phyloP scores from a whole-genome alignment of 1,140 invertebrate genomes.

The Heliconius melpomene region DNA sequence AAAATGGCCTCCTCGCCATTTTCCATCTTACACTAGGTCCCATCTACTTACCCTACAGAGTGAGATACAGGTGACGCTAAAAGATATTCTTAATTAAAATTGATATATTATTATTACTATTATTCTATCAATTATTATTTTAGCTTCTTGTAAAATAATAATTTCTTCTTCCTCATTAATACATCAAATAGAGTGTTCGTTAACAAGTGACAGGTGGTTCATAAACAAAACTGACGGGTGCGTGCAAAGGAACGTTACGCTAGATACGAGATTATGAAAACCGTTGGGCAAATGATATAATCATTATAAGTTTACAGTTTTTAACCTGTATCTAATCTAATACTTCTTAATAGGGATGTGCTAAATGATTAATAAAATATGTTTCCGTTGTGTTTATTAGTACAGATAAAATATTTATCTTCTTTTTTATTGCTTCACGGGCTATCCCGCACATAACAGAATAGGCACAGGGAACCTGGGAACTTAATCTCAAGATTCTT shows the following conservation, averaged over 20 bases:
- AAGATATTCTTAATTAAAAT: neutral
- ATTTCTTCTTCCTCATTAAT: neutral
- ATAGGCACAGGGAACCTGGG: too few relatives aligned
- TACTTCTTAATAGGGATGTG: neutral
- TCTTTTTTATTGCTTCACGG: neutral
- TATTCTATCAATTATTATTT: neutral
- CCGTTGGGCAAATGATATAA: slow-evolving; percentile 39
- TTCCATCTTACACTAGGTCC: too few relatives aligned
- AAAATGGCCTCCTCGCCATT: too few relatives aligned
- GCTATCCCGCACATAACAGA: too few relatives aligned
- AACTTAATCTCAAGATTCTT: too few relatives aligned
- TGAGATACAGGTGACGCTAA: neutral
- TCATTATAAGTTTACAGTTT: slow-evolving; percentile 36
- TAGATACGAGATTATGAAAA: slow-evolving; percentile 36
- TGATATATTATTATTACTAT: neutral
- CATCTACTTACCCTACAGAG: too few relatives aligned
- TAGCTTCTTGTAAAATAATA: neutral
- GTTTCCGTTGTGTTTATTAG: neutral
- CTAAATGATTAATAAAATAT: neutral
- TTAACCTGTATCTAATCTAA: neutral
- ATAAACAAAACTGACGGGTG: slow-evolving; percentile 11
- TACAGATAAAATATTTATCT: neutral
- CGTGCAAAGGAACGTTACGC: slow-evolving; percentile 32
- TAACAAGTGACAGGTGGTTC: neutral
- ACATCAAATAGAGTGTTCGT: neutral